Evolutionary conservation across 2,797 vertebrate species (phyloP), one percentile per base, ranked within the genome.

Genomic region (Tangara arthus): DNA sequence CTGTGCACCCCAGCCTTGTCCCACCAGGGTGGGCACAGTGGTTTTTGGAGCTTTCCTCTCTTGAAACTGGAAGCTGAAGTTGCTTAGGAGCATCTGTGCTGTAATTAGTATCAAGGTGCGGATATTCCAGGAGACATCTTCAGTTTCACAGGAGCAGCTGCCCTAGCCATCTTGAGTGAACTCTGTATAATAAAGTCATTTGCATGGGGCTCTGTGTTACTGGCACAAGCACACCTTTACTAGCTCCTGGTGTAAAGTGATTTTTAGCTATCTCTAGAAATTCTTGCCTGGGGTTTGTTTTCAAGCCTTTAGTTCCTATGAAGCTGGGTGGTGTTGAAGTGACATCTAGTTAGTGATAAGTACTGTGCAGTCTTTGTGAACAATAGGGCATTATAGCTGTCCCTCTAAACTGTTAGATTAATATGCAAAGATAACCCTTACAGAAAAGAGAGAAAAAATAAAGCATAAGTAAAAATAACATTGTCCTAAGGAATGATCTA

Each of bases 91-190:
- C 60, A 82, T 61, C 66, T 68, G 84, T 60, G 83, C 46, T 75
- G 63, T 91, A 34, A 61, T 84, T 34, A 84, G 65, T 34, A 34
- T 68, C 52, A 15, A 11, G 28, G 59, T 73, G 88, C 14, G 3
- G 83, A 83, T 94, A 70, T 44, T 87, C 61, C 63, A 83, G 96
- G 90, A 91, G 95, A 72, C 71, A 22, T 89, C 88, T 94, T 97
- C 39, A 80, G 81, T 96, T 97, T 94, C 95, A 46, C 53, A 17
- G 57, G 85, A 76, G 78, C 86, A 93, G 82, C 77, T 91, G 85
- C 89, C 28, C 11, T 71, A 77, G 94, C 87, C 27, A 15, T 95
- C 85, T 82, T 83, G 84, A 94, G 53, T 65, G 87, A 90, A 61
- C 75, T 87, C 46, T 61, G 39, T 23, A 46, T 69, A 49, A 27